Base-by-base conservation (phyloP, 2,888 invertebrate species). In the Leptodirus hochenwartii region DNA sequence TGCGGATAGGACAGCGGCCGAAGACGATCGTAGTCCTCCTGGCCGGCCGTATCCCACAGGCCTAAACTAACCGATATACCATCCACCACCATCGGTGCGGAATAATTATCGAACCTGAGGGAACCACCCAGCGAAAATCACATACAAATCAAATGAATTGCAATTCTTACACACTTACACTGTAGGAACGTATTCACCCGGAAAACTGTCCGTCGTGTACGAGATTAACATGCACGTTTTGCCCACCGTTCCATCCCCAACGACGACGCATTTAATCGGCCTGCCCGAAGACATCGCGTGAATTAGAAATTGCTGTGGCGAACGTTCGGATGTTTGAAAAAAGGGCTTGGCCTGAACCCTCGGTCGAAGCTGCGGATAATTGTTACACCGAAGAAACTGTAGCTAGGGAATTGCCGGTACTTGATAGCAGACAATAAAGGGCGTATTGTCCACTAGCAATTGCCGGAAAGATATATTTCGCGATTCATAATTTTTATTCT, bases 11-110 rank as follows among this genome's bases (percentile, higher is more conserved):
- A 91, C 39, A 96, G 66, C 23, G 96, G 95, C 45, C 95, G 69
- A 40, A 96, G 65, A 55, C 95, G 71, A 55, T 96, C 95, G 52
- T 96, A 96, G 54, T 93, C 91, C 60, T 93, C 91, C 59, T 96
- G 95, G 11, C 90, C 90, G 10, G 95, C 95, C 34, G 95, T 96
- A 60, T 96, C 96, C 96, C 96, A 96, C 28, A 96, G 62, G 10
- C 95, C 95, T 44, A 96, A 59, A 45, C 90, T 91, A 9, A 96
- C 95, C 38, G 91, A 87, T 44, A 93, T 88, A 39, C 91, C 88
- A 62, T 96, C 96, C 34, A 95, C 93, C 44, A 90, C 90, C 88
- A 96, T 90, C 27, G 93, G 93, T 27, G 95, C 93, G 25, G 95
- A 95, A 56, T 96, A 96, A 62, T 96, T 96, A 59, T 96, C 96